Evolutionary conservation across 2,797 vertebrate species (phyloP), one percentile per base, ranked within the genome.

Genomic region (Oreonectes daqikongensis): DNA sequence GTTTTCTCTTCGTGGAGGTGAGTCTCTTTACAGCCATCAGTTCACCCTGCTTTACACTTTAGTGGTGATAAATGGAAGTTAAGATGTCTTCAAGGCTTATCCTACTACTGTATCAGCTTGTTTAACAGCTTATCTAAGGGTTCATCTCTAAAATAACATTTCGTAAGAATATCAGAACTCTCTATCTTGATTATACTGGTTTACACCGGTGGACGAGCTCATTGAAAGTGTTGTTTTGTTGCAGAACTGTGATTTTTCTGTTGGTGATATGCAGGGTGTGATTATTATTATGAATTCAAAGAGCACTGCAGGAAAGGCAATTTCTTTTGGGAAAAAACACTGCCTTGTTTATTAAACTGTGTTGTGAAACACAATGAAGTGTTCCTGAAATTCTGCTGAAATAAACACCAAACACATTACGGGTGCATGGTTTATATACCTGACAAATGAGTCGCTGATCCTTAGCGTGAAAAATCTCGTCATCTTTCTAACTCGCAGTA

Each of bases 1-100:
- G 96, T 85, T 96, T 97, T 81, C 90, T 97, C 73, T 90, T 94
- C 0, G 94, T 97, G 81, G 96, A 97, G 95, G 96, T 97, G 87
- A 93, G 93, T 85, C 28, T 3, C 8, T 72, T 60, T 24, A 11
- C n/a, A 59, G 3, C 55, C 32, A 42, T 72, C 9, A 48, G 1
- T 69, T 26, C 55, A 69, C 2, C 2, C 14, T 14, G 44, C n/a
- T 1, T 30, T 17, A n/a, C 0, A 2, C 11, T 66, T 18, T 67
- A 46, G 52, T 59, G 73, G 64, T 63, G 28, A 35, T n/a, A 32
- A 20, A 38, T 20, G 20, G 5, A 50, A 4, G 4, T n/a, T 59
- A 26, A 1, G 26, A 57, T 42, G 15, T 26, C 50, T 30, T 72
- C 70, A 44, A 22, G 20, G 20, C 15, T 24, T 26, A 5, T 24